These are phyloP conservation scores for Epistrophella euchroma DNA, from an alignment of 2,888 invertebrate genomes.

Conservation along the genomic window DNA sequence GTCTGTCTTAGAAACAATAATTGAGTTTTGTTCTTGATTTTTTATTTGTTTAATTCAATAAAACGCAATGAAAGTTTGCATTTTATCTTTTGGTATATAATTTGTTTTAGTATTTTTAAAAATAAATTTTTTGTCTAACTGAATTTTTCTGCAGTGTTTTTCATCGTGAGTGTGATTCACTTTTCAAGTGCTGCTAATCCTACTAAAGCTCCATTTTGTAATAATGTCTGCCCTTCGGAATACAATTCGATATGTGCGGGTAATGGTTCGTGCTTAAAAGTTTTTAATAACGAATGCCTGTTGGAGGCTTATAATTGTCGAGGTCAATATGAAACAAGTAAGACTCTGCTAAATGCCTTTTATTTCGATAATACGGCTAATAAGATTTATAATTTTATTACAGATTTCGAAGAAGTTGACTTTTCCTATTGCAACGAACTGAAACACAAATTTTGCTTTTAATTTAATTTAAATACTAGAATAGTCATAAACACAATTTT, in stretches of 20 bases:
- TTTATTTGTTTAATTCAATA: background rate
- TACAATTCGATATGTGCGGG: constrained; percentile 60
- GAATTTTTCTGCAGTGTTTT: constrained; percentile 15
- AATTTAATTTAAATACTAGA: background rate
- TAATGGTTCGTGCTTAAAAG: constrained; percentile 59
- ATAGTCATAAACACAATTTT: background rate
- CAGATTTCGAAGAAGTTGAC: constrained; percentile 67
- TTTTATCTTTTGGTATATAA: constrained; percentile 37
- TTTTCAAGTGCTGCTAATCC: constrained; percentile 36
- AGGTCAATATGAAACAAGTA: constrained; percentile 48
- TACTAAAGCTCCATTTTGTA: constrained; percentile 59
- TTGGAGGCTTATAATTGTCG: constrained; percentile 65
- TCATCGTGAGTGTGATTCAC: background rate
- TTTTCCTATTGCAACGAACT: constrained; percentile 54
- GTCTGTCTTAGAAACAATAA: constrained; percentile 29
- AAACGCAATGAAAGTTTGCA: constrained; percentile 29
- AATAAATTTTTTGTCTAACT: background rate
- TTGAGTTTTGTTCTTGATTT: background rate
- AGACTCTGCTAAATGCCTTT: background rate
- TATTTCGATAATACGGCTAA: background rate
- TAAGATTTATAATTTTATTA: background rate
- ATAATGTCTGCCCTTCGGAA: constrained; percentile 58
- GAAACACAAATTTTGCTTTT: constrained; percentile 68
- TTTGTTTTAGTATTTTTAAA: background rate
- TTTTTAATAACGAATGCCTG: constrained; percentile 59